Percentiles rank a stretch among this genome's conserved stretches.
These are phyloP conservation scores for Catostomus latipinnis DNA, from an alignment of 2,797 vertebrate species.

Conservation along the genomic window DNA sequence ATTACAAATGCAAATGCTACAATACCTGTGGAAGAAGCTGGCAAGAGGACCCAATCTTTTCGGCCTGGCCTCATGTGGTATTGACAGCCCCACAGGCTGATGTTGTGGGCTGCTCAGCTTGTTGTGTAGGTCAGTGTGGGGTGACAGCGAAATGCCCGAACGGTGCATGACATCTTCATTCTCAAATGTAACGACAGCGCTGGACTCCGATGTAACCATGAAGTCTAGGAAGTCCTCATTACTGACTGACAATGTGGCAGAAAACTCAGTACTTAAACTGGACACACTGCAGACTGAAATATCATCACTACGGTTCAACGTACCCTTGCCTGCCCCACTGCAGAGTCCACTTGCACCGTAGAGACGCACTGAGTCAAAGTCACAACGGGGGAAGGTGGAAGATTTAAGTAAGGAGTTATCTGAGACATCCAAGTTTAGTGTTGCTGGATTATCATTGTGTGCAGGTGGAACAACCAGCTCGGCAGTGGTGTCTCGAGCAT, in stretches of 20 bases:
- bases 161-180: constrained; percentile 79
- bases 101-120: constrained; percentile 63
- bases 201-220: constrained; percentile 89
- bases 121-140: constrained; percentile 60
- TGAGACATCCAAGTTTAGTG: constrained; percentile 69
- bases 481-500: constrained; percentile 52
- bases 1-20: background rate
- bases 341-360: constrained; percentile 71
- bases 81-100: constrained; percentile 31
- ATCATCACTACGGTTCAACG: constrained; percentile 84
- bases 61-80: constrained; percentile 68
- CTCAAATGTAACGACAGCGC: constrained; percentile 91
- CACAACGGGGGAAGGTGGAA: constrained; percentile 87
- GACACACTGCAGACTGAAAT: constrained; percentile 89
- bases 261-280: constrained; percentile 92
- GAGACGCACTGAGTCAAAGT: constrained; percentile 81
- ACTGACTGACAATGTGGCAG: constrained; percentile 83
- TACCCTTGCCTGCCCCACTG: constrained; percentile 35
- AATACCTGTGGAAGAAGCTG: constrained; percentile 86
- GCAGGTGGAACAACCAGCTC: background rate
- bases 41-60: constrained; percentile 83
- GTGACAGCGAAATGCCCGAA: constrained; percentile 79
- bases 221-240: constrained; percentile 91
- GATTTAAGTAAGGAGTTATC: constrained; percentile 79
- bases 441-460: constrained; percentile 70